Evolutionary conservation across 1,140 invertebrate species (phyloP), one percentile per base, ranked within the genome.

Genomic region (Chrysoperla carnea): DNA sequence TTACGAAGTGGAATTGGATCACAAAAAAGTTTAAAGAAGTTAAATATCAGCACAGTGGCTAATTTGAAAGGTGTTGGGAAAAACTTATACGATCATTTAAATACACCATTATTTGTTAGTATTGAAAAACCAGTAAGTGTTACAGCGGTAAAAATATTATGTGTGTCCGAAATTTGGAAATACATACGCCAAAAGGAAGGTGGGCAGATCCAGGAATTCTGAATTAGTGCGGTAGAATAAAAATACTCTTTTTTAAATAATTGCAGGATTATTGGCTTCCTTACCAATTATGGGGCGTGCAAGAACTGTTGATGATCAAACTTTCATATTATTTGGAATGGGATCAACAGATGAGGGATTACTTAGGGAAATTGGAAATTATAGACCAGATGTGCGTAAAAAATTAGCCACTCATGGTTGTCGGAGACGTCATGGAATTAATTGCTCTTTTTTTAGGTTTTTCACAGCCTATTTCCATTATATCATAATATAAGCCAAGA

Each of bases 1-100:
- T 81, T 90, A 78, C 61, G 89, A 0, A 88, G 84, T n/a, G 87
- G 86, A 5, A 63, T 90, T 4, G 86, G 85, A n/a, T 79, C 82
- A 0, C 63, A 57, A 11, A 52, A 71, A 9, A 78, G 89, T 54
- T 58, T 90, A 2, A 40, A 68, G 42, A 61, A 76, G 38, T 57
- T 78, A 5, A 73, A 73, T 0, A 70, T 84, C 1, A 64, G 69
- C 0, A 64, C 78, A 17, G 67, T 81, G 1, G 63, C 75, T 9
- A 70, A 85, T 56, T 64, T 77, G 14, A 78, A 75, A 1, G 78
- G 78, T 0, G 72, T 76, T 6, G 84, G 84, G 0, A 67, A 73
- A 50, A 84, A 86, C 55, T 59, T 87, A 14, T 78, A 79, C 60
- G 81, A 84, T 50, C 81, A 84, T 57, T 78, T 82, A 0, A 75